Base-by-base conservation (phyloP, 2,888 invertebrate species). In the Sphaerophoria taeniata region DNA sequence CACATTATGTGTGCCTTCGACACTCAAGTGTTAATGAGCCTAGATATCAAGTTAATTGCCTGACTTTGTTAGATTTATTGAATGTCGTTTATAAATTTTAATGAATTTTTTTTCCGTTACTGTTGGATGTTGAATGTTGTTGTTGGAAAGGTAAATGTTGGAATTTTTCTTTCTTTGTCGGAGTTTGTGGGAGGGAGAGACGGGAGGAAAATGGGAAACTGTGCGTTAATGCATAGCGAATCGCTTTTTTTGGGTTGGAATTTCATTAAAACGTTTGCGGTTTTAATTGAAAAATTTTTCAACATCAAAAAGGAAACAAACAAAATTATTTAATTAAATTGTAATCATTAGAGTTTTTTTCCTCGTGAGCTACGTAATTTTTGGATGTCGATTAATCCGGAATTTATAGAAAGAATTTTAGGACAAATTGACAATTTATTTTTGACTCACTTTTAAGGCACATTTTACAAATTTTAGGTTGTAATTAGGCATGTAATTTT, bases 1-100 rank as follows among this genome's bases (percentile, higher is more conserved):
- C 47, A 24, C 12, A 31, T 53, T 24, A 47, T 47, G 43, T 55
- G 65, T 71, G 79, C 49, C 53, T 75, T 67, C 67, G 49, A 67
- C 75, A 67, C 70, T 71, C 70, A 84, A 76, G 79, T 80, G 79
- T 69, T 80, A 84, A 84, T 84, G 71, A 80, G 75, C 79, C 70
- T 51, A 71, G 75, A 72, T 84, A 84, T 65, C 79, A 75, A 79
- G 79, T 75, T 84, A 84, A 79, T 80, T 72, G 72, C 34, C 55
- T 61, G 67, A 80, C 58, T 71, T 55, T 75, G 60, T 80, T 69
- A 76, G 80, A 84, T 84, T 84, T 72, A 80, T 84, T 80, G 80
- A 76, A 61, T 34, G 84, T 75, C 82, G 70, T 83, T 83, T 70
- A 83, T 67, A 80, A 61, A 63, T 74, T 73, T 71, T 72, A 83